phyloP scores from a whole-genome alignment of 2,113 vertebrate species.

The Pygoscelis antarcticus region DNA sequence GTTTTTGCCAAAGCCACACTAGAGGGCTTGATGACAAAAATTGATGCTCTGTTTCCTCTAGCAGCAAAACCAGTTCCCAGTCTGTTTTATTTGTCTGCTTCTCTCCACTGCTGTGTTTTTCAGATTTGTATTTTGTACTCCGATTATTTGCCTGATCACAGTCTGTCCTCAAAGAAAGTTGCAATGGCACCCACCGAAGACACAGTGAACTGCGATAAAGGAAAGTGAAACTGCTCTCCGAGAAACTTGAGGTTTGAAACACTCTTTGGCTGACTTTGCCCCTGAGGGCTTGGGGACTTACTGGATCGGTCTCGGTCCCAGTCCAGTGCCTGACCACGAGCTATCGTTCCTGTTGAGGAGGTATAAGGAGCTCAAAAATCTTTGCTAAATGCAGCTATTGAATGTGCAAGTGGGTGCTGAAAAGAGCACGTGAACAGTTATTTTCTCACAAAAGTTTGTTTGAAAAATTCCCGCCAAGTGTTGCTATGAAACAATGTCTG shows the following conservation, averaged over 20 bases:
- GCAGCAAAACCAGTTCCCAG: background rate
- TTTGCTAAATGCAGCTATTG: background rate
- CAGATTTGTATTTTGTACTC: background rate
- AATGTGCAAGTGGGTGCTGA: background rate
- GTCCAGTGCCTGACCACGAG: background rate
- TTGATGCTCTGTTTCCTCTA: background rate
- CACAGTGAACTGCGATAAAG: background rate
- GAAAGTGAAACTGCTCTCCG: background rate
- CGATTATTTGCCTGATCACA: background rate
- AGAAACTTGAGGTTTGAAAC: background rate
- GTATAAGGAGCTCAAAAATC: background rate
- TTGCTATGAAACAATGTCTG: background rate
- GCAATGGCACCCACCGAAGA: background rate
- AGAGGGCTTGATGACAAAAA: background rate
- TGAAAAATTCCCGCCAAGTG: background rate
- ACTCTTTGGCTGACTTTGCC: background rate
- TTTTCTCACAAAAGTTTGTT: background rate
- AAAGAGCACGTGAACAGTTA: background rate
- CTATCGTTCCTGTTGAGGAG: background rate
- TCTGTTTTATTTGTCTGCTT: background rate
- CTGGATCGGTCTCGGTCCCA: background rate
- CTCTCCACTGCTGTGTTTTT: background rate
- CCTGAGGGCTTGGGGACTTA: background rate
- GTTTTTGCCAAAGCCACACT: background rate
- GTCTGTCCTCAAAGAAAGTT: background rate